Conservation (phyloP, 1,140 invertebrate species). For the Drosophila yakuba region DNA sequence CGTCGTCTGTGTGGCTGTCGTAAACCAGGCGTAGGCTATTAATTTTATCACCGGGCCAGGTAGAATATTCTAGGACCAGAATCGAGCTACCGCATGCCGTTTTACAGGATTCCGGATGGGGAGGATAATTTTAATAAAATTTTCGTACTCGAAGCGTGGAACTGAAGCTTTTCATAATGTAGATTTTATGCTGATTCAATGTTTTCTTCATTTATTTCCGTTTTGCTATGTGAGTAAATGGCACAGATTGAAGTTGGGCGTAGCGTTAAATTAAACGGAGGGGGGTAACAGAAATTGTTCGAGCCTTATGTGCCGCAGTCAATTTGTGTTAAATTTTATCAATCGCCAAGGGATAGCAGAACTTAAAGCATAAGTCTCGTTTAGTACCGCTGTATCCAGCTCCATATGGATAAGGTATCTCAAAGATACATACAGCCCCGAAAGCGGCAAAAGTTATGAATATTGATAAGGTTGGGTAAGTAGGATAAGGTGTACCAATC, state of each 20-base stretch:
- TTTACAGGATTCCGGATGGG: conserved; percentile 31
- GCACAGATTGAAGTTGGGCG: conserved; percentile 57
- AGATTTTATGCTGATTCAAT: conserved; percentile 68
- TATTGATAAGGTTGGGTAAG: conserved; percentile 57
- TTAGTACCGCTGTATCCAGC: conserved; percentile 17
- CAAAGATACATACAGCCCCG: conserved; percentile 2
- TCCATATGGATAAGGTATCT: conserved; percentile 6
- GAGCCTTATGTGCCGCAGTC: conserved; percentile 43
- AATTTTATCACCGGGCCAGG: conserved; percentile 59
- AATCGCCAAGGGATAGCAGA: conserved; percentile 46
- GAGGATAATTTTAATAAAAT: conserved; percentile 61
- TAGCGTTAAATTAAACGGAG: conserved; percentile 54
- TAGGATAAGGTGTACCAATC: conserved; percentile 37
- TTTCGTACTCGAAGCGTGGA: conserved; percentile 60
- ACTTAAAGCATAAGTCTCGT: conserved; percentile 56
- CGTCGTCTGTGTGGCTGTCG: conserved; percentile 44
- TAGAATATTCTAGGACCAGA: conserved; percentile 33
- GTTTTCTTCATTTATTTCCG: conserved; percentile 48
- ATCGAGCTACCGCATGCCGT: conserved; percentile 31
- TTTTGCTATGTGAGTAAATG: conserved; percentile 16
- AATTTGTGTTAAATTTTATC: conserved; percentile 55
- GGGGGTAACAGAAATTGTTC: conserved; percentile 14
- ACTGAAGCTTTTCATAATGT: conserved; percentile 62
- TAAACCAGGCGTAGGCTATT: conserved; percentile 67
- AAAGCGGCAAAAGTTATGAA: conserved; percentile 51